Evolutionary conservation across 2,888 invertebrate species (phyloP), one percentile per base, ranked within the genome.

Genomic region (Steinernema carpocapsae): DNA sequence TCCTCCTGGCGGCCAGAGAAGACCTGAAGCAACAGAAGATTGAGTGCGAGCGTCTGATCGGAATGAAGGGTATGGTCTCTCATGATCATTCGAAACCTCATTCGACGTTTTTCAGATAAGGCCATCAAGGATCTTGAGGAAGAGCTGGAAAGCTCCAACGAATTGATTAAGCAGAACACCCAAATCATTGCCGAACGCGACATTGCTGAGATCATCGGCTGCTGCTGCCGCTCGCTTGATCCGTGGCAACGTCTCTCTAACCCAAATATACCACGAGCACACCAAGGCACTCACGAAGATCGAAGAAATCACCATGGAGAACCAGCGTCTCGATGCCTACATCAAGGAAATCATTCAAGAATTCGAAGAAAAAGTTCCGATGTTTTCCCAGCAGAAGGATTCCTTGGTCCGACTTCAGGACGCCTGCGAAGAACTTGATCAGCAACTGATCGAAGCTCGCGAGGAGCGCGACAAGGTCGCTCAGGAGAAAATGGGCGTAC

Each of bases 331-430:
- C n/a, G 32, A 64, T 17, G 17, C 29, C 14, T 64, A 64, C 64
- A 32, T 64, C 29, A 64, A 64, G 10, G 64, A 64, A 26, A 64
- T 64, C n/a, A 26, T 64, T 17, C 32, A 64, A 32, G 64, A 64
- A 26, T 29, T 64, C 3, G 32, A 64, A n/a, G 64, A 64, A 29
- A 64, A 64, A 29, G 26, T 64, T 64, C 64, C 64, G 4, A 64
- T 12, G 29, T 64, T 64, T 32, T 1, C 14, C 17, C 4, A 64
- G 64, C 26, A 64, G 26, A 26, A 26, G 19, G 64, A 64, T 6
- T 14, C 29, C 4, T 17, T 32, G 1, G 10, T 7, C 2, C 64
- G 64, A n/a, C 29, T 64, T 17, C 32, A 64, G 17, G 64, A 64
- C 17, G 29, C 64, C 10, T 64, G 64, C 17, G 6, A 22, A 12